phyloP scores from a whole-genome alignment of 2,797 vertebrate genomes.

The Danio choprae region DNA sequence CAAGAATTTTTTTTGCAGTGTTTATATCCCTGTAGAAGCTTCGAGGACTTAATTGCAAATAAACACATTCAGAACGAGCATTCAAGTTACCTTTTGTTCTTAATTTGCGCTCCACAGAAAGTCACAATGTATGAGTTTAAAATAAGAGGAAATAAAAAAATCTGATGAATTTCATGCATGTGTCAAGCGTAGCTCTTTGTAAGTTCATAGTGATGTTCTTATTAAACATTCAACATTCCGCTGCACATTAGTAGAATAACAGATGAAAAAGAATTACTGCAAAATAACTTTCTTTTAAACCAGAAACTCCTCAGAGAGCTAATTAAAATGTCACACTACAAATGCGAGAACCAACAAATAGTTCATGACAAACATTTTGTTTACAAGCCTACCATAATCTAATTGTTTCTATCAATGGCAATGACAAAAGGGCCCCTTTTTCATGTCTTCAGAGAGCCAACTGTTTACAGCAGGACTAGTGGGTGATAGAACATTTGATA shows the following conservation, averaged over 20 bases:
- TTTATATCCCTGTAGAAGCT: neutral
- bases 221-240: neutral
- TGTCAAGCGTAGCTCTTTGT: neutral
- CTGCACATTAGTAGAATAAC: neutral
- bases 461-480: constrained; percentile 13
- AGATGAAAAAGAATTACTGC: neutral
- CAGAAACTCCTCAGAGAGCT: constrained; percentile 18
- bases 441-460: neutral
- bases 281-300: neutral
- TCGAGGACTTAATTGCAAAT: neutral
- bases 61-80: neutral
- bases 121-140: neutral
- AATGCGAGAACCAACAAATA: neutral
- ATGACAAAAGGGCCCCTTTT: neutral
- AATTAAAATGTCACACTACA: constrained; percentile 17
- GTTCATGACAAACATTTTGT: neutral
- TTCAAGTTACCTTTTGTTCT: neutral
- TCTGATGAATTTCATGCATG: neutral
- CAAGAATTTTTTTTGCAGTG: neutral
- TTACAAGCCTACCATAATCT: constrained; percentile 6
- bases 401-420: constrained; percentile 7
- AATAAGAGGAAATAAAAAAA: neutral
- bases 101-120: neutral
- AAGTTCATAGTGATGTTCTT: neutral
- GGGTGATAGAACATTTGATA: neutral